These are phyloP conservation scores for Rhingia rostrata DNA, from an alignment of 2,888 invertebrate genomes.

Conservation along the genomic window DNA sequence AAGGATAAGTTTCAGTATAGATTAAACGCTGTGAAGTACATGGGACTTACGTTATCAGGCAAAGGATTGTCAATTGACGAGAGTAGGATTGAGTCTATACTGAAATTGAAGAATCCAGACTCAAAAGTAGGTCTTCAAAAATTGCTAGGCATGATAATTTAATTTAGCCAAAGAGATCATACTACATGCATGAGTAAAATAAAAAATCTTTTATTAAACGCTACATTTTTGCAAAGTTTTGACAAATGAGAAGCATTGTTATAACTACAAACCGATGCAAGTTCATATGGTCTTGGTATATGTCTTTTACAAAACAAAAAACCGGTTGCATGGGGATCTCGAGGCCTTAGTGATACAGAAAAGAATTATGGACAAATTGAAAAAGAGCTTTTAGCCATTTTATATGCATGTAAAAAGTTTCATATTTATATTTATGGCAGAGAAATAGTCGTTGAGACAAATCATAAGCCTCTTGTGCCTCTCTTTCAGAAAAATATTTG, in stretches of 20 bases:
- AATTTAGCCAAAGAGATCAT: slow-evolving; percentile 59
- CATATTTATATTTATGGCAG: no score
- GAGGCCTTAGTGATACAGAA: slow-evolving; percentile 30
- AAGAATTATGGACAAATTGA: slow-evolving; percentile 39
- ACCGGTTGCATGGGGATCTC: slow-evolving; percentile 34
- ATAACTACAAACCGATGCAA: no score
- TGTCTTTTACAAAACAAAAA: slow-evolving; percentile 28
- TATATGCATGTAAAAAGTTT: no score
- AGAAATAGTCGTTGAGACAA: slow-evolving; percentile 12
- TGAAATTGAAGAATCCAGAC: no score
- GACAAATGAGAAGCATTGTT: no score
- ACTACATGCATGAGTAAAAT: no score
- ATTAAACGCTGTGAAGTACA: slow-evolving; percentile 24
- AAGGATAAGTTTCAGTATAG: slow-evolving; percentile 39
- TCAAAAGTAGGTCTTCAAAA: no score
- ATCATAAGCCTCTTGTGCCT: slow-evolving; percentile 30
- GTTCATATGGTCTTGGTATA: no score
- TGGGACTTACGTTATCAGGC: slow-evolving; percentile 35
- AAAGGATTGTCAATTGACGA: slow-evolving; percentile 28
- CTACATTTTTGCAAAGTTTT: no score
- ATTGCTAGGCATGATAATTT: slow-evolving; percentile 57
- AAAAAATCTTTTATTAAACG: no score
- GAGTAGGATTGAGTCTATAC: slow-evolving; percentile 24
- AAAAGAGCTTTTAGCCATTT: slow-evolving; percentile 16
- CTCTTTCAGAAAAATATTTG: no score